A percentile compares a stretch with the other conserved stretches of the same genome.
phyloP scores from a whole-genome alignment of 2,888 invertebrate genomes.

The Portevinia maculata region DNA sequence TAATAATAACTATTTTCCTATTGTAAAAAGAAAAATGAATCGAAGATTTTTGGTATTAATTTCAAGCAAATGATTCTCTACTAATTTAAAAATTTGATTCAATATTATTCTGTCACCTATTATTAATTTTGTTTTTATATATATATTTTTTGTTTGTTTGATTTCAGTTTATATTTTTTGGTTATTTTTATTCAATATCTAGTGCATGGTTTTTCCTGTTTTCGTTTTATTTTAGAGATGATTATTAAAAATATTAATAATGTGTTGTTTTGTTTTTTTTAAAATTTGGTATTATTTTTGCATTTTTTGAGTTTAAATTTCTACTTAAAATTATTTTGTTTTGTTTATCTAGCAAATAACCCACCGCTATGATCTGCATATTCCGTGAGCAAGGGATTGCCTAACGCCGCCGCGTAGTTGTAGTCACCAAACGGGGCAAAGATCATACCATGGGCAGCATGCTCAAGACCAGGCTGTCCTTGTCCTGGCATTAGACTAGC shows the following conservation, averaged over 20 bases:
- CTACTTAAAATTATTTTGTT: conserved; percentile 41
- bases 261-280: conserved; percentile 64
- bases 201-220: conserved; percentile 54
- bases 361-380: conserved; percentile 98
- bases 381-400: conserved; percentile 92
- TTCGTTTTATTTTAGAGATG: conserved; percentile 36
- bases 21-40: conserved; percentile 26
- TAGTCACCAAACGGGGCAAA: conserved; percentile 94
- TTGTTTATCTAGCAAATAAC: conserved; percentile 91
- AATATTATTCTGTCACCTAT: conserved; percentile 61
- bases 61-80: conserved; percentile 57
- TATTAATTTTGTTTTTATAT: conserved; percentile 32
- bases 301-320: conserved; percentile 63
- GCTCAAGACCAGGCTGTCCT: conserved; percentile 86
- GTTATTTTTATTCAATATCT: conserved; percentile 42
- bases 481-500: conserved; percentile 85
- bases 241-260: conserved; percentile 62
- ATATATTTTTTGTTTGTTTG: conserved; percentile 2
- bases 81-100: conserved; percentile 16
- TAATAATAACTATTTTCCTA: conserved; percentile 20
- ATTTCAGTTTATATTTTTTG: conserved; percentile 5
- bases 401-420: conserved; percentile 92
- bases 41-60: conserved; percentile 48
- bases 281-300: conserved; percentile 64
- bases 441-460: conserved; percentile 88